These are phyloP conservation scores for Drosophila willistoni DNA, from an alignment of 1,140 invertebrate genomes.

Conservation along the genomic window DNA sequence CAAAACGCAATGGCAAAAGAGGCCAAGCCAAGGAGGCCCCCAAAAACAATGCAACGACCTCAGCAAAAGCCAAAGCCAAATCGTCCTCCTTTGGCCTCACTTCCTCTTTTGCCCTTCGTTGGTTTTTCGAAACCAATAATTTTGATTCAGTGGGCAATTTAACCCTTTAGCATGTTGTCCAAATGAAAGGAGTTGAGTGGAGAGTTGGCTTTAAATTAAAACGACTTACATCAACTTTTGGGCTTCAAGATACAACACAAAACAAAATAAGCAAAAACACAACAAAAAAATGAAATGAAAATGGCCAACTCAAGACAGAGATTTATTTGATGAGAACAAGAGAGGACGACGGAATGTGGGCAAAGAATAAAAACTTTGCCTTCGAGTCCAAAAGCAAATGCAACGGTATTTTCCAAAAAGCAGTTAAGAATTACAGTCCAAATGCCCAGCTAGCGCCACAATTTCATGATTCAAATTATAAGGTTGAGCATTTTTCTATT, in stretches of 20 bases:
- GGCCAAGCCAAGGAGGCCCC: conserved; percentile 52
- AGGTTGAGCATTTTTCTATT: neutral
- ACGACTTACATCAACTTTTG: conserved; percentile 51
- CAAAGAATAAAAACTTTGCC: conserved; percentile 53
- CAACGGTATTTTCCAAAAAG: conserved; percentile 53
- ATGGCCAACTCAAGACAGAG: conserved; percentile 67
- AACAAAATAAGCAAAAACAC: conserved; percentile 28
- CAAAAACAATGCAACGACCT: conserved; percentile 74
- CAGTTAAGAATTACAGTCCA: neutral
- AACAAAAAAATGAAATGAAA: conserved; percentile 37
- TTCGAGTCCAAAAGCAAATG: conserved; percentile 56
- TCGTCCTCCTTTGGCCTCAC: conserved; percentile 13
- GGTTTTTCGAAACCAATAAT: conserved; percentile 79
- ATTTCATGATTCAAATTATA: conserved; percentile 1
- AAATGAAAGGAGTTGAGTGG: conserved; percentile 75
- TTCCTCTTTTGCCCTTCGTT: conserved; percentile 20
- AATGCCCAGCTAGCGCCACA: neutral
- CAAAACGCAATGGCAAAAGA: conserved; percentile 67
- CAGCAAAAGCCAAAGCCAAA: conserved; percentile 25
- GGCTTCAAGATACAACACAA: conserved; percentile 20
- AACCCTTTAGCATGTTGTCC: conserved; percentile 80
- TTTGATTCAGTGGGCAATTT: conserved; percentile 83
- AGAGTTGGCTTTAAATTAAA: conserved; percentile 75
- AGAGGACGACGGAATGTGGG: neutral
- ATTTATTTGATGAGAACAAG: conserved; percentile 75